Conservation (phyloP, 2,797 vertebrate genomes). For the Anas acuta region DNA sequence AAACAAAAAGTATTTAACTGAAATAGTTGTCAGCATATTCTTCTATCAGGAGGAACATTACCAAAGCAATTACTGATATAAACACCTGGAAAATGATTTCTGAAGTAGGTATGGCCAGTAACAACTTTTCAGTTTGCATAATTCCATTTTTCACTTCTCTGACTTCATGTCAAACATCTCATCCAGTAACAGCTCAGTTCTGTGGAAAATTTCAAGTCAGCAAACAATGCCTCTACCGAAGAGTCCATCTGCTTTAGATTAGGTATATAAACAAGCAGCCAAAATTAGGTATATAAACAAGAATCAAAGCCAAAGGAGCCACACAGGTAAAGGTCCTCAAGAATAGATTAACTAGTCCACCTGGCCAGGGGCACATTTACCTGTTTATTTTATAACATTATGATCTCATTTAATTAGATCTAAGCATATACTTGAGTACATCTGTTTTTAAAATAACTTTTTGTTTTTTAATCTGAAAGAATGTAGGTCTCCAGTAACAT, state of each 20-base stretch:
- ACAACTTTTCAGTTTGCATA: neutral
- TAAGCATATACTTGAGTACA: neutral
- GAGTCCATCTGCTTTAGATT: slow-evolving; percentile 41
- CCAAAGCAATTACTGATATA: neutral
- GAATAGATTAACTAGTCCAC: neutral
- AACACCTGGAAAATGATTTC: neutral
- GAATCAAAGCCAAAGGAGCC: neutral
- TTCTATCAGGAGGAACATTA: neutral
- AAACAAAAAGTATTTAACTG: neutral
- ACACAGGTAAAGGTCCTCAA: neutral
- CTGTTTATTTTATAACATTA: neutral
- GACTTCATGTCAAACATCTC: neutral
- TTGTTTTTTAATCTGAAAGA: neutral
- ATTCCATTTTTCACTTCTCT: neutral
- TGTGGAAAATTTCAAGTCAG: slow-evolving; percentile 9
- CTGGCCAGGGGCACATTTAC: neutral
- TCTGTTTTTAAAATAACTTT: neutral
- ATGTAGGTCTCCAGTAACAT: neutral
- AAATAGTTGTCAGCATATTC: neutral
- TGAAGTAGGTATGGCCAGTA: neutral
- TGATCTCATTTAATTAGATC: slow-evolving; percentile 4
- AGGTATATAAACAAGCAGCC: neutral
- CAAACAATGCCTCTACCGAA: slow-evolving; percentile 9
- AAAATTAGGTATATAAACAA: neutral
- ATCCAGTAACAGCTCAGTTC: neutral